These are phyloP conservation scores for Scortum barcoo DNA, from an alignment of 2,113 vertebrate species.

Conservation along the genomic window DNA sequence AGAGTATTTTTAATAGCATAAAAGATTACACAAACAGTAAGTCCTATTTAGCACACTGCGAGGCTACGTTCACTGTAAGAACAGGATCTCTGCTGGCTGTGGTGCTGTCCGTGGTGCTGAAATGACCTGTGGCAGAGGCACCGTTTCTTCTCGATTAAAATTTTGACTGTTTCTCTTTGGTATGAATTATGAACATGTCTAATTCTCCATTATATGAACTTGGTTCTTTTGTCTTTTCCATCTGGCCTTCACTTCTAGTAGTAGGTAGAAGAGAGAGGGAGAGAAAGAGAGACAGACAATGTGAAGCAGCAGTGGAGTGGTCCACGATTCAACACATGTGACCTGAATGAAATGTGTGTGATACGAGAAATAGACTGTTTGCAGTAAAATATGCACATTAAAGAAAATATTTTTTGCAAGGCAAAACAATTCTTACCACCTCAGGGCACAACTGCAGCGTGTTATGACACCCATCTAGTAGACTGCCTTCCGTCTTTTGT, in stretches of 20 bases:
- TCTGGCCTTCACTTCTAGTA: constrained; percentile 5
- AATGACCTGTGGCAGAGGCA: constrained; percentile 5
- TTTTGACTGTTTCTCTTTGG: constrained; percentile 9
- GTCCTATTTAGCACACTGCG: not conserved
- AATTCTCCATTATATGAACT: constrained; percentile 34
- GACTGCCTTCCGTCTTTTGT: constrained; percentile 76
- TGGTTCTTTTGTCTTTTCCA: not conserved
- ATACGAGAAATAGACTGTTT: constrained; percentile 17
- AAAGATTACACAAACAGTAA: constrained; percentile 7
- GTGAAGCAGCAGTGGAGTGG: constrained; percentile 3
- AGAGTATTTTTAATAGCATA: constrained; percentile 11
- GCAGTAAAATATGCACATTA: constrained; percentile 70
- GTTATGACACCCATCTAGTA: constrained; percentile 78
- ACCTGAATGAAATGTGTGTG: constrained; percentile 58
- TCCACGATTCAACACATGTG: constrained; percentile 42
- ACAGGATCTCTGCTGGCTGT: not conserved
- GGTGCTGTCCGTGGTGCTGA: constrained; percentile 82
- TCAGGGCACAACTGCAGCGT: constrained; percentile 69
- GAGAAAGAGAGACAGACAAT: constrained; percentile 19
- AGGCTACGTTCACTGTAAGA: not conserved
- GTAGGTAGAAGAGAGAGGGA: not conserved
- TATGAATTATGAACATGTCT: constrained; percentile 37
- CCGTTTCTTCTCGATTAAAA: not conserved
- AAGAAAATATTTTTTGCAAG: constrained; percentile 72
- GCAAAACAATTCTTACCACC: constrained; percentile 74